These are phyloP conservation scores for Solenodon paradoxus DNA, from an alignment of 2,113 vertebrate species.

Conservation along the genomic window DNA sequence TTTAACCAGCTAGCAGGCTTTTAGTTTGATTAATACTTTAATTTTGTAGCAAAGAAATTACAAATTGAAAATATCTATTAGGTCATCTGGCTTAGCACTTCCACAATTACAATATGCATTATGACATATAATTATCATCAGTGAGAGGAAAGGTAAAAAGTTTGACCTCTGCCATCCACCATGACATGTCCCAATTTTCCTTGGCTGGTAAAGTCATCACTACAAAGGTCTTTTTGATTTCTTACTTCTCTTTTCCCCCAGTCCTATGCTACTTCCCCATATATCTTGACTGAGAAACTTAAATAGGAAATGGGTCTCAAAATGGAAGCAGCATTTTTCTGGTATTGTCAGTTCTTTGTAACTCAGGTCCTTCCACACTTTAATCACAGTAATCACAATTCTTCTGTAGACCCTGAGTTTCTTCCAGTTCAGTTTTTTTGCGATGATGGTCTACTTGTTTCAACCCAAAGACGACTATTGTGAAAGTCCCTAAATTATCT, in stretches of 20 bases:
- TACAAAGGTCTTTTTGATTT: background rate
- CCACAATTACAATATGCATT: constrained; percentile 57
- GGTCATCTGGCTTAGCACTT: constrained; percentile 58
- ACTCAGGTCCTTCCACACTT: background rate
- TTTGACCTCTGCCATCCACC: constrained; percentile 24
- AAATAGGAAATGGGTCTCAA: background rate
- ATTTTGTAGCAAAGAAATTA: constrained; percentile 69
- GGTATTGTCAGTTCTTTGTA: background rate
- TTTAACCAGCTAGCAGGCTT: constrained; percentile 63
- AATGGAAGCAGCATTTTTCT: background rate
- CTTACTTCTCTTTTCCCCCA: background rate
- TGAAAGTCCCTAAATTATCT: background rate
- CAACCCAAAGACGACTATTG: background rate
- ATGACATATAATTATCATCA: constrained; percentile 67
- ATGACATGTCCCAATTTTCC: constrained; percentile 46
- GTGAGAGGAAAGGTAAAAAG: constrained; percentile 54
- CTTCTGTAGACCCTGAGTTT: background rate
- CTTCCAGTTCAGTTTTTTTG: background rate
- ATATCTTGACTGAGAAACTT: background rate
- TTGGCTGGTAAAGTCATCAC: background rate
- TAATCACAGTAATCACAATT: background rate
- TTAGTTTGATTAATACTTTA: constrained; percentile 75
- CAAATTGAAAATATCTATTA: constrained; percentile 68
- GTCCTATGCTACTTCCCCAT: background rate
- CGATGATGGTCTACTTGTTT: background rate